Percentiles rank a stretch among this genome's conserved stretches.
phyloP scores from a whole-genome alignment of 2,888 invertebrate genomes.

The Scaptomyza parva region DNA sequence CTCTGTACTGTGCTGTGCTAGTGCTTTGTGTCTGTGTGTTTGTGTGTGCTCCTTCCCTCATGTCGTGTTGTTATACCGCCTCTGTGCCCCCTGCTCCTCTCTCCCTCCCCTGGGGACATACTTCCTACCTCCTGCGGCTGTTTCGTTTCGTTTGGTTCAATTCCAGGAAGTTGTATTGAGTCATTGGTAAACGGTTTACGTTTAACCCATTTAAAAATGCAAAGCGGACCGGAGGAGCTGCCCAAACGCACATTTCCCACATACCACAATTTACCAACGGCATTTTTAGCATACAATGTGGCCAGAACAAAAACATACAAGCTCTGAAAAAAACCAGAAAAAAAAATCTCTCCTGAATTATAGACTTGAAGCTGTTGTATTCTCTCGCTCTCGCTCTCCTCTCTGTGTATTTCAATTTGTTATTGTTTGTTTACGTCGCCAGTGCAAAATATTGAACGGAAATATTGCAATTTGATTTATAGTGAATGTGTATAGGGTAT shows the following conservation, averaged over 20 bases:
- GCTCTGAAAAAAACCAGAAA: slow-evolving; percentile 15
- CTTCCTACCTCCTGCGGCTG: slow-evolving; percentile 7
- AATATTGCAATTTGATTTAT: slow-evolving; percentile 79
- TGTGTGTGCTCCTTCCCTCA: neutral
- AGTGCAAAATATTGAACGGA: slow-evolving; percentile 76
- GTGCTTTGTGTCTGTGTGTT: slow-evolving; percentile 5
- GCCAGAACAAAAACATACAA: slow-evolving; percentile 31
- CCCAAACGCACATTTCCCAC: slow-evolving; percentile 63
- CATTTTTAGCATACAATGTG: slow-evolving; percentile 76
- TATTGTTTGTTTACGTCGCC: slow-evolving; percentile 73
- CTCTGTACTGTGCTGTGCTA: neutral
- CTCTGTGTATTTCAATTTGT: slow-evolving; percentile 66
- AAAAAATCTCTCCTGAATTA: slow-evolving; percentile 41
- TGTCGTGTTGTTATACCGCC: slow-evolving; percentile 1
- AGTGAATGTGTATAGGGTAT: too few species aligned
- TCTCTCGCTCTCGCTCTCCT: slow-evolving; percentile 1
- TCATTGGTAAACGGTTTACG: slow-evolving; percentile 80
- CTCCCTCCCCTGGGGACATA: neutral
- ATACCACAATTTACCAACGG: slow-evolving; percentile 53
- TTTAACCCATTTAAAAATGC: slow-evolving; percentile 80
- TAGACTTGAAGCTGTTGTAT: slow-evolving; percentile 26
- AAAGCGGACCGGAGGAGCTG: slow-evolving; percentile 25
- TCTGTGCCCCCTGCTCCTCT: neutral
- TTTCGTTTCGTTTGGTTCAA: slow-evolving; percentile 13
- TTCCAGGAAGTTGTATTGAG: slow-evolving; percentile 76